Percentiles rank a stretch among this genome's conserved stretches.
These are phyloP conservation scores for Ptiloglossa arizonensis DNA, from an alignment of 1,140 invertebrate species.

Conservation along the genomic window DNA sequence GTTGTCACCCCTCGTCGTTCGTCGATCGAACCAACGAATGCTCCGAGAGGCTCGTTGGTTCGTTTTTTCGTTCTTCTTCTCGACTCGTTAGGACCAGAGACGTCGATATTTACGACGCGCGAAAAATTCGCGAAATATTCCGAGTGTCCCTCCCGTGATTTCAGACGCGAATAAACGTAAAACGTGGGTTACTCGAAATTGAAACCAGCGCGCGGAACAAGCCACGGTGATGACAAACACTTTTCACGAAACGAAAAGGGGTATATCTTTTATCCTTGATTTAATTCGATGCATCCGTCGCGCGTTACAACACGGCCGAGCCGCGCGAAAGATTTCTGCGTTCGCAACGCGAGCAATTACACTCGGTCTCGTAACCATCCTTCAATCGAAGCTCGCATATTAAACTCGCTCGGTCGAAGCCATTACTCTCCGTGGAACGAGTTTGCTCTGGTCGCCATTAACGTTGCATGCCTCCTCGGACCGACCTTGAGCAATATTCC, in stretches of 20 bases:
- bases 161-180: no score
- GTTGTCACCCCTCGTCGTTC: conserved; percentile 9
- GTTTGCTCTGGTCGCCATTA: conserved; percentile 40
- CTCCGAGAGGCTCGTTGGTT: conserved; percentile 1
- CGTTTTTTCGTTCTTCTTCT: conserved; percentile 12
- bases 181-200: no score
- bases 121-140: no score
- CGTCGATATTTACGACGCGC: no score
- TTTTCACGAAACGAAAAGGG: no score
- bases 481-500: conserved; percentile 21
- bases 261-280: neutral
- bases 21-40: conserved; percentile 33
- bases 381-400: conserved; percentile 1
- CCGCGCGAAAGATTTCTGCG: neutral
- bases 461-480: conserved; percentile 18
- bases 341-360: conserved; percentile 4
- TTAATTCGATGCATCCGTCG: neutral
- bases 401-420: conserved; percentile 27
- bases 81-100: conserved; percentile 1
- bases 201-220: no score
- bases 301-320: conserved; percentile 13
- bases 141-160: no score
- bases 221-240: no score
- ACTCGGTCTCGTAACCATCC: neutral
- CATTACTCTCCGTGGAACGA: conserved; percentile 47